Percentiles rank a stretch among this genome's conserved stretches.
Conservation (phyloP, 2,888 invertebrate species). For the Trachelus iudaicus region DNA sequence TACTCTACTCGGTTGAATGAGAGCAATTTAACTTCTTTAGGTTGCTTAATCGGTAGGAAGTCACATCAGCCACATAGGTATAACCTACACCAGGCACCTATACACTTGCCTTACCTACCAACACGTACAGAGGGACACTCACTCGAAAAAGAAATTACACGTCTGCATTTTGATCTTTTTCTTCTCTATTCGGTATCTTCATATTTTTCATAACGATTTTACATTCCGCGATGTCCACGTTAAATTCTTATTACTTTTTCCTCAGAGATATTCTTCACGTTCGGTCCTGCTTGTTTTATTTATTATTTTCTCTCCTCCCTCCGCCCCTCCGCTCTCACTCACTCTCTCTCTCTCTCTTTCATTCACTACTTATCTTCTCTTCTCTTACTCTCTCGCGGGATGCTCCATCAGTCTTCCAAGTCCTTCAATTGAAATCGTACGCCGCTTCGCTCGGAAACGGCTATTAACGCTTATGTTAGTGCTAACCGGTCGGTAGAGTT, state of each 20-base stretch:
- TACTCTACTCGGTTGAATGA: conserved; percentile 65
- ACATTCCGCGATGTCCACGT: neutral
- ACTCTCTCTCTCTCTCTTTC: conserved; percentile 3
- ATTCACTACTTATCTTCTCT: neutral
- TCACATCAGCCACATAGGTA: conserved; percentile 58
- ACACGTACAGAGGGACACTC: neutral
- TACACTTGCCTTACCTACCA: conserved; percentile 15
- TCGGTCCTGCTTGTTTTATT: neutral
- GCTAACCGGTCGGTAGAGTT: neutral
- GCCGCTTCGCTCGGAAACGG: neutral
- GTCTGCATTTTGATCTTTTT: neutral
- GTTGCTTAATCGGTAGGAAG: conserved; percentile 67
- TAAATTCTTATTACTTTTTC: neutral
- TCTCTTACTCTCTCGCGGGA: neutral
- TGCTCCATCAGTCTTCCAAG: neutral
- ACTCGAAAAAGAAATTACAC: neutral
- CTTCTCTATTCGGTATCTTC: neutral
- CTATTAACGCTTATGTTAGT: neutral
- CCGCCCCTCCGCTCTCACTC: neutral
- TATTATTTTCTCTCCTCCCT: neutral
- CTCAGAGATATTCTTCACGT: conserved; percentile 13
- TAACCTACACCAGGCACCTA: conserved; percentile 21
- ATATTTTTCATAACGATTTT: neutral
- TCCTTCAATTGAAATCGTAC: neutral
- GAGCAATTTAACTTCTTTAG: conserved; percentile 67